A percentile compares a stretch with the other conserved stretches of the same genome.
These are phyloP conservation scores for Leptoclinus maculatus DNA, from an alignment of 2,797 vertebrate genomes.

Conservation along the genomic window DNA sequence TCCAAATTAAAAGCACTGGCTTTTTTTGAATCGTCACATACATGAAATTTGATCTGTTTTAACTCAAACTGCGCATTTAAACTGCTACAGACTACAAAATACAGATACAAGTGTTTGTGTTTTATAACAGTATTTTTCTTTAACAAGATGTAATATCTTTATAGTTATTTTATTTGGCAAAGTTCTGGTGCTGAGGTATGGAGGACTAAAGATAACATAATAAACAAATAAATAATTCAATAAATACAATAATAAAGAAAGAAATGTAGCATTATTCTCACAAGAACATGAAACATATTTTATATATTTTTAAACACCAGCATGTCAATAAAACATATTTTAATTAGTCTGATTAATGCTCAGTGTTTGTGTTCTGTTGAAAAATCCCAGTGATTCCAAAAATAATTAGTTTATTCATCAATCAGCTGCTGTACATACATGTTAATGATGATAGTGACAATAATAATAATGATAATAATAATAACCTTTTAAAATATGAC, in stretches of 20 bases:
- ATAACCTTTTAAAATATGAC: conserved; percentile 50
- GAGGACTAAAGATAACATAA: background rate
- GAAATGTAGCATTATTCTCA: background rate
- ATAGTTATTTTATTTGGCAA: background rate
- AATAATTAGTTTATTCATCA: conserved; percentile 64
- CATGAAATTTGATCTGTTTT: too few relatives aligned
- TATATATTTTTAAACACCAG: too few relatives aligned
- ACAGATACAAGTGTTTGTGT: background rate
- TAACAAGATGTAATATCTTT: background rate
- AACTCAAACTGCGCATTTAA: too few relatives aligned
- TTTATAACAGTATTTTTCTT: background rate
- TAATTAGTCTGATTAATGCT: background rate
- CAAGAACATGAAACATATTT: too few relatives aligned
- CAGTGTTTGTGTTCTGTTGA: background rate
- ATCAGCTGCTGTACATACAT: conserved; percentile 38
- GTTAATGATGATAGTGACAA: background rate
- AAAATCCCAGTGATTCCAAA: conserved; percentile 50
- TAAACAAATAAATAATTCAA: background rate
- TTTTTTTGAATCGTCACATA: too few relatives aligned
- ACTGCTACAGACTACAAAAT: background rate
- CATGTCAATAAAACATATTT: too few relatives aligned
- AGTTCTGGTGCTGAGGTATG: background rate
- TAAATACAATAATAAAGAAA: background rate
- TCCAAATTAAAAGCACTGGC: background rate
- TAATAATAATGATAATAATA: background rate